Base-by-base conservation (phyloP, 2,113 vertebrate species). In the Pica pica region DNA sequence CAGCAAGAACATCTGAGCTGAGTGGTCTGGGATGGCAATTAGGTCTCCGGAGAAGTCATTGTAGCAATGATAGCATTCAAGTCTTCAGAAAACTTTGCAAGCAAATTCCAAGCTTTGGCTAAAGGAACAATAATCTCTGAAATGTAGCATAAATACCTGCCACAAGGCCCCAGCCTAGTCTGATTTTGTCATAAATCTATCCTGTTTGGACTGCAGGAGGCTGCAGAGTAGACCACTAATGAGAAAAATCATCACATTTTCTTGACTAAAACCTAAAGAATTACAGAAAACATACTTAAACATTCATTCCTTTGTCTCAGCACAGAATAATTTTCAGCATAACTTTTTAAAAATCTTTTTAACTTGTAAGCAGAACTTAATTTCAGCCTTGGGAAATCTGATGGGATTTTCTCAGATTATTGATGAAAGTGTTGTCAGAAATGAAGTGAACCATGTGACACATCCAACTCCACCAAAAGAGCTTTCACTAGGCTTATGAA, bases 41-140 rank as follows among this genome's bases (percentile, higher is more conserved):
- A 71, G 13, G 6, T 53, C 11, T 91, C 70, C 44, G 39, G 33
- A 87, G 26, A 64, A 71, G 37, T 49, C 69, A 13, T 46, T 90
- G 27, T n/a, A 93, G 28, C 69, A 75, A 37, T 3, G 3, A 33
- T 70, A 35, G 10, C 82, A 90, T 78, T 52, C 50, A 84, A 93
- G 85, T 33, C 26, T 73, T 90, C 59, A 86, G 69, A 90, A 94
- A 85, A 85, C 4, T 82, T 60, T 23, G 47, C 56, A 78, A 65
- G 59, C 24, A 60, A 83, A 71, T 65, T 73, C 35, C 18, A 7
- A 28, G 28, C 12, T 55, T 91, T 65, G 27, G 42, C 73, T 44
- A 94, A 79, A 75, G 33, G 6, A 82, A 87, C 0, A 0, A 52
- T 46, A 31, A 69, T 74, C 55, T 39, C 68, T 85, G 65, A 89